phyloP scores from a whole-genome alignment of 2,888 invertebrate genomes.

The Diloba caeruleocephala region DNA sequence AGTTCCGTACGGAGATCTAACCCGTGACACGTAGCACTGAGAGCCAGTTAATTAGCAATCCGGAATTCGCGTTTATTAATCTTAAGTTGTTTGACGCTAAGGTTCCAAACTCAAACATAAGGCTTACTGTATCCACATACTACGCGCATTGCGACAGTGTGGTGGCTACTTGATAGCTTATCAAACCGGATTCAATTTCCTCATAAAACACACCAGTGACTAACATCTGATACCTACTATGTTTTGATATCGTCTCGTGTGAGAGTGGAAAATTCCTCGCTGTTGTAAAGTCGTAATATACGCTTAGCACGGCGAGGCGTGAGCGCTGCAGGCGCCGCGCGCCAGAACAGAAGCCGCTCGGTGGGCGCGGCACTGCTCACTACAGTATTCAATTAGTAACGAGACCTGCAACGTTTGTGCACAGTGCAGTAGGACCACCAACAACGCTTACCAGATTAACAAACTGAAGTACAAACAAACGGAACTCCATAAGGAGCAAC shows the following conservation, averaged over 20 bases:
- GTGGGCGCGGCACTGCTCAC: slow-evolving; percentile 7
- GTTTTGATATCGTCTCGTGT: background rate
- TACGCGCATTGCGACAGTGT: background rate
- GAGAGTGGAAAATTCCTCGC: background rate
- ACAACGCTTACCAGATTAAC: too few relatives aligned
- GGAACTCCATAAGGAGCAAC: too few relatives aligned
- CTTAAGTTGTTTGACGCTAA: too few relatives aligned
- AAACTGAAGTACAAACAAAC: too few relatives aligned
- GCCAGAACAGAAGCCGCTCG: slow-evolving; percentile 1
- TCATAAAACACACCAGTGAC: background rate
- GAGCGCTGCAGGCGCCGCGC: background rate
- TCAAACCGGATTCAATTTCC: slow-evolving; percentile 9
- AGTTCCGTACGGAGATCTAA: too few relatives aligned
- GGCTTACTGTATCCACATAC: too few relatives aligned
- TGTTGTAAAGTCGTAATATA: background rate
- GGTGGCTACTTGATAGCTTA: slow-evolving; percentile 1
- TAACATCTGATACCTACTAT: slow-evolving; percentile 1
- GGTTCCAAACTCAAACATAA: background rate
- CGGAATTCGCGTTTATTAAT: too few relatives aligned
- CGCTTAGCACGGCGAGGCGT: background rate
- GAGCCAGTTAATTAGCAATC: too few relatives aligned
- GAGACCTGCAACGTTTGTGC: background rate
- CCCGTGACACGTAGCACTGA: too few relatives aligned
- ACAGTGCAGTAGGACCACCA: background rate
- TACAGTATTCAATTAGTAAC: slow-evolving; percentile 9